Evolutionary conservation across 2,888 invertebrate genomes (phyloP), one percentile per base, ranked within the genome.

Genomic region (Tachystola acroxantha): DNA sequence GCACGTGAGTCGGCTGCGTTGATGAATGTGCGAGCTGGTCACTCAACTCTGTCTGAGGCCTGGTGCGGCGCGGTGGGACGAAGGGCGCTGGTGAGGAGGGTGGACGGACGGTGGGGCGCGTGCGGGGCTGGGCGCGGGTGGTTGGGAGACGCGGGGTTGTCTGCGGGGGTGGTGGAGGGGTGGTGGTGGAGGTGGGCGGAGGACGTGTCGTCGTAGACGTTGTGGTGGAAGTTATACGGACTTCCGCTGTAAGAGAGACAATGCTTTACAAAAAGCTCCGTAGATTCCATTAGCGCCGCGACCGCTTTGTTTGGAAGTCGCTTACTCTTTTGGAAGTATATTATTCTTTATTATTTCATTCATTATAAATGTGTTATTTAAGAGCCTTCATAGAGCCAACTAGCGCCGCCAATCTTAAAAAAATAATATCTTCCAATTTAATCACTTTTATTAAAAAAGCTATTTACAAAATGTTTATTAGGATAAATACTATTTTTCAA

Each of bases 1-100:
- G 89, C 3, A 86, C 71, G 42, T 85, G 81, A 37, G 79, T 84
- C 1, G 80, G n/a, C n/a, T n/a, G n/a, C n/a, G n/a, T n/a, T n/a
- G n/a, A n/a, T n/a, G n/a, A n/a, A n/a, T 4, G 16, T 16, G 16
- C 16, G 16, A n/a, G n/a, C n/a, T n/a, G n/a, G n/a, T n/a, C n/a
- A n/a, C 16, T 16, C 16, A 6, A 16, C 16, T n/a, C n/a, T 16
- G 72, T 50, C 31, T 61, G 67, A 0, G 66, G 56, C n/a, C 70
- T 51, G 35, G 72, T 46, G 10, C 63, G 51, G 7, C 57, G 54
- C 0, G 64, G 52, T 9, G 70, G 42, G 14, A 54, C 12, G 60
- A 70, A 56, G 26, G 82, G 61, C 4, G 66, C 55, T 1, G 74
- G 55, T 1, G 73, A 45, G 5, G 68, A 52, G 32, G 57, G 0